Evolutionary conservation across 2,888 invertebrate genomes (phyloP).

Genomic region (Cosmia trapezina): DNA sequence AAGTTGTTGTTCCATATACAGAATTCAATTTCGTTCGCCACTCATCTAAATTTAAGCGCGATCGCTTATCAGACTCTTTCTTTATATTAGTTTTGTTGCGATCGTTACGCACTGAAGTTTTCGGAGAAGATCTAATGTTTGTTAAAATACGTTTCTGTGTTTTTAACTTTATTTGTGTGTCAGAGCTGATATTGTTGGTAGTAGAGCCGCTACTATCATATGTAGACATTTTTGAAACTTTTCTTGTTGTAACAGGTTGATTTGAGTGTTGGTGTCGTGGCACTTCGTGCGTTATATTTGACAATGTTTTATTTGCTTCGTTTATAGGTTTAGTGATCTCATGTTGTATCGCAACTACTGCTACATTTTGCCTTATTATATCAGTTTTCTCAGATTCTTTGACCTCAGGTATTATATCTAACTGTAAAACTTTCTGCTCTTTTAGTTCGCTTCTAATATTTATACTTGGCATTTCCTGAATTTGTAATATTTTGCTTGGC

Average conservation of each 20-base stretch:
- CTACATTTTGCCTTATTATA: constrained; percentile 74
- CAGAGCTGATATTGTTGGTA: constrained; percentile 77
- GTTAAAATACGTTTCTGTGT: constrained; percentile 67
- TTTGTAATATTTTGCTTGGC: constrained; percentile 73
- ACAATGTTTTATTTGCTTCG: constrained; percentile 34
- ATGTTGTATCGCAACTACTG: constrained; percentile 78
- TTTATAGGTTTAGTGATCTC: constrained; percentile 55
- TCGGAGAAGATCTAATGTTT: constrained; percentile 68
- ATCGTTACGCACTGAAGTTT: constrained; percentile 62
- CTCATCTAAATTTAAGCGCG: constrained; percentile 75
- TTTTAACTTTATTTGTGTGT: constrained; percentile 69
- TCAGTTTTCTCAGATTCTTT: constrained; percentile 60
- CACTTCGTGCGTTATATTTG: constrained; percentile 24
- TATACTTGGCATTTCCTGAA: constrained; percentile 88
- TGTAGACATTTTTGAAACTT: constrained; percentile 81
- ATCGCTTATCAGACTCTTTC: constrained; percentile 69
- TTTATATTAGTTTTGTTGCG: constrained; percentile 66
- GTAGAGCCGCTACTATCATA: constrained; percentile 84
- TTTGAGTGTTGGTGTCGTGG: constrained; percentile 39
- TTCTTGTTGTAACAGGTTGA: constrained; percentile 70
- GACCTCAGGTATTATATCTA: constrained; percentile 85
- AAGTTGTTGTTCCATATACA: constrained; percentile 76
- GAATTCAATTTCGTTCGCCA: constrained; percentile 83
- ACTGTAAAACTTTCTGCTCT: constrained; percentile 86
- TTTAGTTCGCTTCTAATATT: constrained; percentile 88